Evolutionary conservation across 1,140 invertebrate species (phyloP), one percentile per base, ranked within the genome.

Genomic region (Neoseiulus cucumeris): DNA sequence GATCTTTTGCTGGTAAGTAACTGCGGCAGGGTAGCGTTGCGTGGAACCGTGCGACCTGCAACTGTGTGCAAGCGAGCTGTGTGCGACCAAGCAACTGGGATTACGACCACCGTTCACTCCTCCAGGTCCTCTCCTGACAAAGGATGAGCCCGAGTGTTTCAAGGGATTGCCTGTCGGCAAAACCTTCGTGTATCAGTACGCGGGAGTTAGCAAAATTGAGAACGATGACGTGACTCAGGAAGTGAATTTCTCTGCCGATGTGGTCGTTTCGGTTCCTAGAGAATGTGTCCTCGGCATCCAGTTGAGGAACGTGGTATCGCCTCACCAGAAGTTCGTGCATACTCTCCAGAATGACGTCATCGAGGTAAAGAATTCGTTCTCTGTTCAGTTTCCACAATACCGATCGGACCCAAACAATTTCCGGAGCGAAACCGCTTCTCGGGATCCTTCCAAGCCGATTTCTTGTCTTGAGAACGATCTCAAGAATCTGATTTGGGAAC

Each of bases 131-230:
- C 14, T 59, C 22, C 51, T 25, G 14, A 14, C 22, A 2, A n/a
- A 25, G 51, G 51, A 59, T 25, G 25, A 25, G 17, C 25, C 14
- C 51, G 25, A 59, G 33, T 59, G 51, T 33, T 2, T n/a, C 25
- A 59, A 59, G 25, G 33, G 51, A 29, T 33, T 59, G 51, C 51
- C 51, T 12, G 51, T 59, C 25, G 51, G 51, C 51, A 59, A 59
- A 33, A 59, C 51, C 12, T 59, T 59, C 22, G 51, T 59, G 14
- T 59, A 59, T 20, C 1, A 29, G 22, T 59, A 18, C 22, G 33
- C 25, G 17, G 51, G 51, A 17, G 25, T 59, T 25, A 59, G 33
- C 51, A 59, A 59, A 59, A 59, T 59, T 25, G 51, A 59, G 22
- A 59, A 59, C 9, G 51, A 59, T 5, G 51, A 59, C 33, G 51